A percentile compares a stretch with the other conserved stretches of the same genome.
phyloP scores from a whole-genome alignment of 2,888 invertebrate species.

The Ectemnius continuus region DNA sequence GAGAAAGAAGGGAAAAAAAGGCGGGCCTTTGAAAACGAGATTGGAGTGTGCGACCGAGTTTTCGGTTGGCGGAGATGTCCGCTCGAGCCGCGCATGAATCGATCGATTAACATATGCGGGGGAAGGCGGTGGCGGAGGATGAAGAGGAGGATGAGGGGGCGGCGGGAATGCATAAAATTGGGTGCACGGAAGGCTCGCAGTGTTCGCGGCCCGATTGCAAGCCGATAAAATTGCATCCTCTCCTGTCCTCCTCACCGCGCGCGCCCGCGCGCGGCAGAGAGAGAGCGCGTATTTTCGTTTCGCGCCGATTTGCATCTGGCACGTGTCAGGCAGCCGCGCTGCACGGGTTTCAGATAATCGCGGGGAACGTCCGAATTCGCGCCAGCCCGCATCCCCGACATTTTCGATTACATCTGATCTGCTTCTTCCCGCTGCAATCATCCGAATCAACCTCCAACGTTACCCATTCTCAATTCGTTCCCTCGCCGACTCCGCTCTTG shows the following conservation, averaged over 20 bases:
- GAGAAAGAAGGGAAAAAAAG: no score
- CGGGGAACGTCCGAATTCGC: constrained; percentile 40
- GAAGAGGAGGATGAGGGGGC: no score
- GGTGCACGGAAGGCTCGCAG: constrained; percentile 15
- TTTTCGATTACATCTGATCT: constrained; percentile 51
- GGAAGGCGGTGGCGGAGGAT: no score
- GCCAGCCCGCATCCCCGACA: constrained; percentile 20
- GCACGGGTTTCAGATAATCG: constrained; percentile 45
- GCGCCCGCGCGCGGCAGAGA: no score
- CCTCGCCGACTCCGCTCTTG: no score
- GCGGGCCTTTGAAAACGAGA: background rate
- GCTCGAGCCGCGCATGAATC: background rate
- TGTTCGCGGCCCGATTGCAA: constrained; percentile 13
- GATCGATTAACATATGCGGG: constrained; percentile 40
- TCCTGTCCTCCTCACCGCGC: constrained; percentile 13
- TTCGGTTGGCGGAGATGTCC: background rate
- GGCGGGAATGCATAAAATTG: constrained; percentile 32
- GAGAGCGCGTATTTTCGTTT: constrained; percentile 35
- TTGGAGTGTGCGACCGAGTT: constrained; percentile 2
- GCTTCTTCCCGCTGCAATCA: constrained; percentile 27
- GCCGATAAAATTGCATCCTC: constrained; percentile 43
- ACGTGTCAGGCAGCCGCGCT: constrained; percentile 45
- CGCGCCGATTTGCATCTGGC: constrained; percentile 47
- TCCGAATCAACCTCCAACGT: no score
- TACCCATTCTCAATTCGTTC: no score